A percentile compares a stretch with the other conserved stretches of the same genome.
Evolutionary conservation across 2,113 vertebrate genomes (phyloP).

Genomic region (Herpailurus yagouaroundi): DNA sequence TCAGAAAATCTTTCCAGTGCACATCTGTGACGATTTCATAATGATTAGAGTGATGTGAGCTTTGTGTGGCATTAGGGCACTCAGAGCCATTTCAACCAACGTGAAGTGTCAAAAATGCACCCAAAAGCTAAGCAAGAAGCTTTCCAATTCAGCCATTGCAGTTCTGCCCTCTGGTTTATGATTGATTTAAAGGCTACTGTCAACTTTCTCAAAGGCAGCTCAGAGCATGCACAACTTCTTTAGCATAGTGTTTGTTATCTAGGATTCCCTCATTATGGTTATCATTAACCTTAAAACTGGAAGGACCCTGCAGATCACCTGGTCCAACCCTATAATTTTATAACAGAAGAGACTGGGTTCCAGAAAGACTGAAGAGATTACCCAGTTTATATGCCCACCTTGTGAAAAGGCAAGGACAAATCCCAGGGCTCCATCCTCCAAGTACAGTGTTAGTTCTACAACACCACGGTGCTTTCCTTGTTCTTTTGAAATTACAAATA

Average conservation of each 20-base stretch:
- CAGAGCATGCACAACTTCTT: neutral
- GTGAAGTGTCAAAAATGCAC: constrained; percentile 48
- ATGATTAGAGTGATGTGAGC: neutral
- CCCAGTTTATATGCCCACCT: neutral
- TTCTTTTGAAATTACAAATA: constrained; percentile 6
- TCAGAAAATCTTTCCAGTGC: constrained; percentile 59
- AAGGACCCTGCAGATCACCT: neutral
- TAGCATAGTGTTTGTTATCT: neutral
- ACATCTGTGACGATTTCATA: constrained; percentile 70
- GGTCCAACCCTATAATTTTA: neutral
- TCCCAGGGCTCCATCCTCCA: neutral
- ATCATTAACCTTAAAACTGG: neutral
- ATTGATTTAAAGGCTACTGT: neutral
- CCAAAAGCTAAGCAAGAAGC: constrained; percentile 15
- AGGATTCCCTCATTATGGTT: neutral
- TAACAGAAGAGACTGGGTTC: neutral
- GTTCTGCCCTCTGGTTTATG: neutral
- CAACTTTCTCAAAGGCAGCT: constrained; percentile 45
- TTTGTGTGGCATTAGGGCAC: constrained; percentile 45
- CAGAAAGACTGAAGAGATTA: neutral
- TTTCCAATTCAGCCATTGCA: neutral
- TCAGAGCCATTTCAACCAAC: constrained; percentile 57
- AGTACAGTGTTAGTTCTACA: neutral
- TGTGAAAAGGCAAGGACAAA: neutral
- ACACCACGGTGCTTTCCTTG: neutral